phyloP scores from a whole-genome alignment of 2,113 vertebrate species.

The Crotalus viridis region DNA sequence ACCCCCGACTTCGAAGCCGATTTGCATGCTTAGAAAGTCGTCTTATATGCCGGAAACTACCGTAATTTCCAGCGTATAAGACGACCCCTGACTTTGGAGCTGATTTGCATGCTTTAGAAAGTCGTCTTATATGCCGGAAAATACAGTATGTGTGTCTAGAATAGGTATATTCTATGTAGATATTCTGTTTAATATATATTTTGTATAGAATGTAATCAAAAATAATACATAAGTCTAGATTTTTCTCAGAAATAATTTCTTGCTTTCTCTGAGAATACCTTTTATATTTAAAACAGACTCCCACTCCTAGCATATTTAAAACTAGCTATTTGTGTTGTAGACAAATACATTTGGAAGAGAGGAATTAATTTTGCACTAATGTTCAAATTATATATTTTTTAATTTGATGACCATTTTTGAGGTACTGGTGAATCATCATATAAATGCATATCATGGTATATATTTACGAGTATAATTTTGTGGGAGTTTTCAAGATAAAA shows the following conservation, averaged over 20 bases:
- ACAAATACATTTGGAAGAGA: not conserved
- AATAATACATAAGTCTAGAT: not conserved
- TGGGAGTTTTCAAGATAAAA: conserved; percentile 8
- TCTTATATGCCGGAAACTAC: no score
- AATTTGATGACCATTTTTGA: not conserved
- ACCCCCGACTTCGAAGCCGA: no score
- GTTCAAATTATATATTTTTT: not conserved
- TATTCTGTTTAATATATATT: not conserved
- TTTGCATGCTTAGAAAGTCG: no score
- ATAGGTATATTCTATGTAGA: not conserved
- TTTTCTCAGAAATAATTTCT: not conserved
- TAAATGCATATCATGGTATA: not conserved
- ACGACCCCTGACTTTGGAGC: no score
- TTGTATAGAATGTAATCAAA: not conserved
- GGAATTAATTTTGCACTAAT: not conserved
- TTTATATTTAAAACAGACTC: not conserved
- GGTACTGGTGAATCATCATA: not conserved
- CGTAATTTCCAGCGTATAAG: no score
- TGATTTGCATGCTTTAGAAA: no score
- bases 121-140: no score
- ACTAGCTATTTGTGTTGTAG: not conserved
- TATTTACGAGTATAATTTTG: not conserved
- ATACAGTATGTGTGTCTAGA: not conserved
- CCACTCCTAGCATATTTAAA: not conserved
- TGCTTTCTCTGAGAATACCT: not conserved